A percentile compares a stretch with the other conserved stretches of the same genome.
phyloP scores from a whole-genome alignment of 1,140 invertebrate genomes.

The Micrasema longulum region DNA sequence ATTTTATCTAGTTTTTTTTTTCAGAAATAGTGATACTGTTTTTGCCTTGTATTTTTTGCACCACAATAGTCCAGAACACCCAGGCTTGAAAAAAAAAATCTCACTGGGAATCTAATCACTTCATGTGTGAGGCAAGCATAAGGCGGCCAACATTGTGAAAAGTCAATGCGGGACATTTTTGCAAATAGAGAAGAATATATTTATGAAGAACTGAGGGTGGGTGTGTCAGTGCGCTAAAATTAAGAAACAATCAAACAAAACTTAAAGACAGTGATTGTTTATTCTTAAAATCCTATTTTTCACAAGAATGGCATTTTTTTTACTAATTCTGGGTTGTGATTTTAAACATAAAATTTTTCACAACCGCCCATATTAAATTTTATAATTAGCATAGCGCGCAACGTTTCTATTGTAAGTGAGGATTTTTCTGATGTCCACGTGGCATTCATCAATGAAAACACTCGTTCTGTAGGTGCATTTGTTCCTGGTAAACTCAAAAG shows the following conservation, averaged over 20 bases:
- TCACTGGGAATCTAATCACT: too few relatives aligned
- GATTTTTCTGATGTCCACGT: too few relatives aligned
- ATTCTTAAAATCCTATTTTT: background rate
- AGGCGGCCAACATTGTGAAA: too few relatives aligned
- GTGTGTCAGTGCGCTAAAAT: too few relatives aligned
- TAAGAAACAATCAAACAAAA: background rate
- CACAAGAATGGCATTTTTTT: constrained; percentile 11
- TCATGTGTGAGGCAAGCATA: too few relatives aligned
- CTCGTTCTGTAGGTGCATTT: background rate
- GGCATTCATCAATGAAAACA: too few relatives aligned
- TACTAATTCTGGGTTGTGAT: constrained; percentile 44
- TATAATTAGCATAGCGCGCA: background rate
- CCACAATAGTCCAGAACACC: too few relatives aligned
- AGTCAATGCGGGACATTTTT: background rate
- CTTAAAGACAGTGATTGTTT: background rate
- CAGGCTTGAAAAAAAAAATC: too few relatives aligned
- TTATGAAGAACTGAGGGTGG: background rate
- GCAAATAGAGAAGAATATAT: background rate
- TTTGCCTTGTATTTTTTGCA: too few relatives aligned
- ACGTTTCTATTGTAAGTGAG: background rate
- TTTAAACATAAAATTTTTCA: background rate
- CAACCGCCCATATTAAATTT: background rate
- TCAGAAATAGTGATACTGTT: too few relatives aligned
- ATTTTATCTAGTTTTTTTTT: too few relatives aligned
- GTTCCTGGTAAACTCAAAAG: background rate